These are phyloP conservation scores for Limnephilus marmoratus DNA, from an alignment of 2,888 invertebrate species.

Conservation along the genomic window DNA sequence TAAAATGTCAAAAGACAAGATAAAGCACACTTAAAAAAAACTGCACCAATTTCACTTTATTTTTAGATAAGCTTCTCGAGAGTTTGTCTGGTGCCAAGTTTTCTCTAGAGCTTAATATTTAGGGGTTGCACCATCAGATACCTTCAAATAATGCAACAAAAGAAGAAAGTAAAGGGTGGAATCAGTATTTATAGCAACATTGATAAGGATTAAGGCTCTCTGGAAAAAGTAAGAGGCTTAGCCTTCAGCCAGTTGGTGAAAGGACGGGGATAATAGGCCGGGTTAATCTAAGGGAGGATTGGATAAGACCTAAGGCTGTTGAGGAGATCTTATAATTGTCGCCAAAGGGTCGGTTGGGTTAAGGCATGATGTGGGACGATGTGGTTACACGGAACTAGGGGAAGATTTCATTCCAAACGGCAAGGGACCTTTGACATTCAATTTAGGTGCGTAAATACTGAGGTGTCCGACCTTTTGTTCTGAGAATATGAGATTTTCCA, in stretches of 20 bases:
- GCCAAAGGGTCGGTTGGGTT: constrained; percentile 6
- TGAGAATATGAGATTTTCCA: neutral
- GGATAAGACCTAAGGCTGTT: constrained; percentile 22
- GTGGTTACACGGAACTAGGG: neutral
- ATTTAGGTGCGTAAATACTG: neutral
- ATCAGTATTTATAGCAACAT: constrained; percentile 56
- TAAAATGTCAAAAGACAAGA: neutral
- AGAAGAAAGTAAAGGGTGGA: constrained; percentile 2
- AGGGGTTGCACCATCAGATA: constrained; percentile 17
- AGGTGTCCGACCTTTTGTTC: neutral
- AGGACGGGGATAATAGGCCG: constrained; percentile 46
- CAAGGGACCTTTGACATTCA: neutral
- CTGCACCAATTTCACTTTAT: neutral
- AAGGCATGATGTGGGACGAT: neutral
- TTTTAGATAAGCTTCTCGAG: neutral
- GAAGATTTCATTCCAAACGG: neutral
- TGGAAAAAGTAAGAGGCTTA: constrained; percentile 57
- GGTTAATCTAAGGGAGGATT: constrained; percentile 20
- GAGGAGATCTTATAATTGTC: constrained; percentile 34
- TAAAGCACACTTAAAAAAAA: neutral
- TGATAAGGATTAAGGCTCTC: constrained; percentile 51
- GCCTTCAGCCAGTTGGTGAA: constrained; percentile 46
- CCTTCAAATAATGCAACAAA: constrained; percentile 14
- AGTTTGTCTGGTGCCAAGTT: neutral
- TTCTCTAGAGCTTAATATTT: neutral